Base-by-base conservation (phyloP, 2,888 invertebrate genomes). In the Drosophila prostipennis region DNA sequence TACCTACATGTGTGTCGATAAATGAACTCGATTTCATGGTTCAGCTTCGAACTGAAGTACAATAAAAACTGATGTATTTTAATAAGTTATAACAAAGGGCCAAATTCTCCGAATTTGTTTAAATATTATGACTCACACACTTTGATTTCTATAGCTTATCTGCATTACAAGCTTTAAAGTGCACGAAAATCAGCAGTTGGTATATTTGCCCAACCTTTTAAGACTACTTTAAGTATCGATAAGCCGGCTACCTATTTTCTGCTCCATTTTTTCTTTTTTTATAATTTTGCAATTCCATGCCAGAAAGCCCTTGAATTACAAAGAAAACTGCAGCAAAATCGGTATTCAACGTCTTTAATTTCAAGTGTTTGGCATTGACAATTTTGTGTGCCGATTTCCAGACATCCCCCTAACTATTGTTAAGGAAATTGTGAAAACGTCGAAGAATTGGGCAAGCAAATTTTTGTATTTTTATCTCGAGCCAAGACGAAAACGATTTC, bases 281-380 rank as follows among this genome's bases (percentile, higher is more conserved):
- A 2, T 46, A 32, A 29, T 61, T 71, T 42, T 39, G 71, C 63
- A 71, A 77, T 40, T 72, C 61, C 56, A 57, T 49, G 57, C 5
- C 73, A 68, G 53, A 63, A 71, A 82, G 65, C 43, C 40, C 40
- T 34, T 29, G 36, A 57, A 57, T 46, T 65, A 37, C 65, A 73
- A 57, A 51, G 55, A 36, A 71, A 54, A 59, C 2, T 39, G 43
- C 48, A 49, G 68, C 55, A 60, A 79, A 71, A 46, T 61, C 51
- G 65, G 71, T 74, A 87, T 74, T 84, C 84, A 84, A 59, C 69
- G 76, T 61, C 72, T 69, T 78, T 79, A 80, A 82, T 84, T 80
- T 80, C 36, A 71, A 64, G 64, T 78, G 46, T 74, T 79, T 81
- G 83, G 80, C 87, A 84, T 84, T 84, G 83, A 84, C 85, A 80